Evolutionary conservation across 2,797 vertebrate species (phyloP), one percentile per base, ranked within the genome.

Genomic region (Enteromius paludinosus): DNA sequence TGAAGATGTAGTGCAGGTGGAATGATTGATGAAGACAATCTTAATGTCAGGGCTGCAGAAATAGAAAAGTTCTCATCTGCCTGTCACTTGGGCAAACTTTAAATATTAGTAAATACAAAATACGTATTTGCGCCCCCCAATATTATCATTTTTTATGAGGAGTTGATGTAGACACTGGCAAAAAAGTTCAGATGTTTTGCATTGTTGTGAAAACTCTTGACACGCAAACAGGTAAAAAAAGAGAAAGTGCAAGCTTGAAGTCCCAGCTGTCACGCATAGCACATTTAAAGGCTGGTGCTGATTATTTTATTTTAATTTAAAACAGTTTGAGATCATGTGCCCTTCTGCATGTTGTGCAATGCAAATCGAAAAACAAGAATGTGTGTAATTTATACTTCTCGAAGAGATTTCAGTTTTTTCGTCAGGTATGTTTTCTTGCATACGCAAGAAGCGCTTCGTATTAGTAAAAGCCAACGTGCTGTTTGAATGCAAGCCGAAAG

Each of bases 321-420:
- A 45, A 87, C 52, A 76, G 33, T 38, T 66, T 77, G 52, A 80
- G 56, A 49, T 79, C n/a, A 28, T 86, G 89, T 91, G 89, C 90
- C 81, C 89, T 89, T 91, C 88, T 86, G 90, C 90, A 88, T 70
- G 43, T 92, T 92, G 92, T 93, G 91, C 92, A 93, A 92, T 94
- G 90, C 62, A 56, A 87, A 89, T 79, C 86, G 85, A 84, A 91
- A 91, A 89, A 91, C 62, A 89, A 87, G 91, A 95, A 94, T 94
- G 93, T 94, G 78, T 94, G 73, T 77, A 89, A 93, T 94, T 94
- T 93, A 92, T 94, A 91, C 86, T 83, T 89, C 89, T 90, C 30
- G 30, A 41, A 87, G 89, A 87, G 69, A 41, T 78, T 93, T 59
- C 77, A 91, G 90, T 91, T 86, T 89, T 30, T 79, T 87, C 41